Conservation (phyloP, 2,888 invertebrate species). For the Lepidonotus clava region DNA sequence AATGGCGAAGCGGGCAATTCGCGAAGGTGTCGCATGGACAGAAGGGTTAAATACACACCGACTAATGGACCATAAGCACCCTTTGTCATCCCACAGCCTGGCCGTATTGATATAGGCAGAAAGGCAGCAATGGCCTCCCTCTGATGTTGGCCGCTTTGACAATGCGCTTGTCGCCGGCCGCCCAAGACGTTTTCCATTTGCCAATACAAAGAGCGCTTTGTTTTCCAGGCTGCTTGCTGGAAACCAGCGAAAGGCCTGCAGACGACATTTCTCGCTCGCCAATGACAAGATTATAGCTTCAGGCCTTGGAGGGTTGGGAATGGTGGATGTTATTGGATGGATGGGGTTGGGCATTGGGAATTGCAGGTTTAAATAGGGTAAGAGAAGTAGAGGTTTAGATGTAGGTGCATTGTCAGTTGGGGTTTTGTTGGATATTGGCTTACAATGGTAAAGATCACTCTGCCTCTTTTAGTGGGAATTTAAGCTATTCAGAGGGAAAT, state of each 20-base stretch:
- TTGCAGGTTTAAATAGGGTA: too few species aligned
- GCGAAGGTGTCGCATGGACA: too few species aligned
- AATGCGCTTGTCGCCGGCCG: background rate
- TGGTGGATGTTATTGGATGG: too few species aligned
- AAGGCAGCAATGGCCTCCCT: background rate
- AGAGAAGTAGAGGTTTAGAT: too few species aligned
- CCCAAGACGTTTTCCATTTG: slow-evolving; percentile 19
- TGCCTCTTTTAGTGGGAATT: too few species aligned
- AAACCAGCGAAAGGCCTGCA: too few species aligned
- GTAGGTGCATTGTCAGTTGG: too few species aligned
- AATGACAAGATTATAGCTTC: background rate
- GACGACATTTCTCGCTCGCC: background rate
- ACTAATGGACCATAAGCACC: slow-evolving; percentile 24
- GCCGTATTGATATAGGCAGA: background rate
- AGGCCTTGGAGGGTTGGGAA: background rate
- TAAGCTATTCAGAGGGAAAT: too few species aligned
- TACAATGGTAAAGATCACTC: too few species aligned
- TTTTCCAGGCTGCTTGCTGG: slow-evolving; percentile 1
- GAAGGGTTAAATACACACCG: background rate
- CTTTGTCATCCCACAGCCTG: background rate
- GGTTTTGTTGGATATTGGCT: too few species aligned
- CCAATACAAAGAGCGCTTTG: slow-evolving; percentile 11
- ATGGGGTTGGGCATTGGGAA: too few species aligned
- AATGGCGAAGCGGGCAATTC: background rate
- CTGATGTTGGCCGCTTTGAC: background rate